Evolutionary conservation across 2,888 invertebrate genomes (phyloP).

Genomic region (Helicoverpa assulta): DNA sequence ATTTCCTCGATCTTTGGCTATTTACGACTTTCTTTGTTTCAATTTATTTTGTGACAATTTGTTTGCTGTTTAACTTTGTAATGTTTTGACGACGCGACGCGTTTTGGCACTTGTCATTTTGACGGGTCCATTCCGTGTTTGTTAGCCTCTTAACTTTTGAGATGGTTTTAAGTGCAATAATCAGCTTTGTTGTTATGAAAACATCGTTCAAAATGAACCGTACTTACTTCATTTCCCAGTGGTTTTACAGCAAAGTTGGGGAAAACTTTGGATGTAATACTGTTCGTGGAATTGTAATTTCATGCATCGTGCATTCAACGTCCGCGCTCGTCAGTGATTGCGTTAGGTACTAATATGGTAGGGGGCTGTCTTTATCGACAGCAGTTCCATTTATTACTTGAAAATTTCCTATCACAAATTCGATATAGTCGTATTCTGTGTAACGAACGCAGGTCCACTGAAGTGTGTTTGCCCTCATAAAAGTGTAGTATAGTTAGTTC

Average conservation of each 20-base stretch:
- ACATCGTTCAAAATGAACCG: constrained; percentile 18
- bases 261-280: constrained; percentile 14
- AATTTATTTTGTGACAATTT: constrained; percentile 69
- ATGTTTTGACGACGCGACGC: constrained; percentile 58
- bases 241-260: constrained; percentile 24
- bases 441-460: no score
- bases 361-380: constrained; percentile 8
- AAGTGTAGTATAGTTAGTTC: no score
- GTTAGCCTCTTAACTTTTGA: constrained; percentile 31
- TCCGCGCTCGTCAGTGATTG: constrained; percentile 31
- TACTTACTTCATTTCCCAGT: constrained; percentile 32
- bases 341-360: constrained; percentile 37
- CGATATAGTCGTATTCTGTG: no score
- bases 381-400: no score
- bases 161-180: constrained; percentile 48
- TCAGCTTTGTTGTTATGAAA: constrained; percentile 50
- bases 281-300: constrained; percentile 37
- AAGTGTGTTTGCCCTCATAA: no score
- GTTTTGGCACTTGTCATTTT: constrained; percentile 61
- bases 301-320: constrained; percentile 32
- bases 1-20: constrained; percentile 37
- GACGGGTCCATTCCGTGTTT: constrained; percentile 52
- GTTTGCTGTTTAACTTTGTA: constrained; percentile 64
- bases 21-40: constrained; percentile 60
- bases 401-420: no score